phyloP scores from a whole-genome alignment of 2,888 invertebrate species.

The Luperina testacea region DNA sequence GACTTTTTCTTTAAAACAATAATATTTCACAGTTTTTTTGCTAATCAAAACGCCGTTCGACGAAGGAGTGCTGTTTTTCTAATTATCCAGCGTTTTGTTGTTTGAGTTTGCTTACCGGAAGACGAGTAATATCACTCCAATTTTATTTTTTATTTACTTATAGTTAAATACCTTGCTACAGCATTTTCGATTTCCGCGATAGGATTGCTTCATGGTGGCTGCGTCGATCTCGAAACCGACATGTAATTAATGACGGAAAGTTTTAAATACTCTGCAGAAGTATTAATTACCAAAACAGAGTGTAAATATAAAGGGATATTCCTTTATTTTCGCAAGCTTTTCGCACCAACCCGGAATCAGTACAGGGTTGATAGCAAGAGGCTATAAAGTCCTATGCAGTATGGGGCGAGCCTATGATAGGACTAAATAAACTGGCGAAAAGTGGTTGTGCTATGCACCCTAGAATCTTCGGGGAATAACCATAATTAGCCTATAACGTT shows the following conservation, averaged over 20 bases:
- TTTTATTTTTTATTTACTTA: conserved; percentile 14
- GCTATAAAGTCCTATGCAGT: no score
- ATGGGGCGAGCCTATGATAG: no score
- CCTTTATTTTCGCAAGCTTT: not conserved
- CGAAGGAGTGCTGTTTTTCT: conserved; percentile 15
- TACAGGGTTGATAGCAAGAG: not conserved
- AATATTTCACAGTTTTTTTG: conserved; percentile 14
- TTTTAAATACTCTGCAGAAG: conserved; percentile 12
- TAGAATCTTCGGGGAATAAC: not conserved
- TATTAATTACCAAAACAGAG: not conserved
- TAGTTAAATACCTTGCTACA: not conserved
- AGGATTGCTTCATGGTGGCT: conserved; percentile 2
- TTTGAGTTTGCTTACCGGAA: conserved; percentile 9
- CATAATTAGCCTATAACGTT: not conserved
- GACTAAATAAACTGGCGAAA: not conserved
- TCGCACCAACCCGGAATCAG: not conserved
- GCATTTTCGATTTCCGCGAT: conserved; percentile 10
- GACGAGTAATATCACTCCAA: conserved; percentile 4
- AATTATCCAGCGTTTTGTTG: conserved; percentile 2
- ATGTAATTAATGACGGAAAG: conserved; percentile 8
- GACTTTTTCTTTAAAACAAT: conserved; percentile 22
- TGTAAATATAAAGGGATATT: not conserved
- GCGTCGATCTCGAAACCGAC: conserved; percentile 8
- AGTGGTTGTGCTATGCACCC: not conserved
- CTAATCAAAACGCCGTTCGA: conserved; percentile 7